A percentile compares a stretch with the other conserved stretches of the same genome.
Evolutionary conservation across 2,888 invertebrate species (phyloP).

Genomic region (Eristalis pertinax): DNA sequence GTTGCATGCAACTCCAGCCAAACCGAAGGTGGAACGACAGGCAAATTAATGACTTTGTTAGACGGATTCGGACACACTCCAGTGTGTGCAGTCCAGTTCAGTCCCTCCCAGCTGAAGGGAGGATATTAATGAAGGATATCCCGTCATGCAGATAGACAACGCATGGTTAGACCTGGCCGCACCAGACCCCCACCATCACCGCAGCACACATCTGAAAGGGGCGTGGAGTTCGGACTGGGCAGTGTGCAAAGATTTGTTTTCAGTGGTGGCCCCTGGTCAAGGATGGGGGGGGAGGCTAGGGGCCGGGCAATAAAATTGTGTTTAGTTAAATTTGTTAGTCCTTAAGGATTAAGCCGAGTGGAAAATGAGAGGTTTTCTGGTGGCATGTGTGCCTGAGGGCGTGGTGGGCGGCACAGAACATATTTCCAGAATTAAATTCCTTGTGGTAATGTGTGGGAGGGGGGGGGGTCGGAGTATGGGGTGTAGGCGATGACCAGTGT

Average conservation of each 20-base stretch:
- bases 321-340: constrained; percentile 62
- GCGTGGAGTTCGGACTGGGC: no score
- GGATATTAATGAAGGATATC: constrained; percentile 72
- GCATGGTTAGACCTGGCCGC: constrained; percentile 36
- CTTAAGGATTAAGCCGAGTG: constrained; percentile 10
- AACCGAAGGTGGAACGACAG: constrained; percentile 54
- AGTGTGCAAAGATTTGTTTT: constrained; percentile 47
- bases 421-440: constrained; percentile 15
- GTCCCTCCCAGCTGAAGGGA: not conserved
- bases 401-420: not conserved
- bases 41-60: constrained; percentile 67
- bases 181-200: not conserved
- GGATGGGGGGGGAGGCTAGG: constrained; percentile 21
- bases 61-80: constrained; percentile 55
- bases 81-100: not conserved
- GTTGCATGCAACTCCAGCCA: constrained; percentile 34
- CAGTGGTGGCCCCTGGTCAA: constrained; percentile 50
- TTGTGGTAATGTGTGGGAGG: not conserved
- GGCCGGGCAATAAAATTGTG: constrained; percentile 52
- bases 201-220: no score
- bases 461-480: not conserved
- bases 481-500: not conserved
- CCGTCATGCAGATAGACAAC: constrained; percentile 65
- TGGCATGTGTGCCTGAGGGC: not conserved
- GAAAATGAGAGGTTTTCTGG: constrained; percentile 9